Percentiles rank a stretch among this genome's conserved stretches.
Evolutionary conservation across 2,888 invertebrate genomes (phyloP).

Genomic region (Epiblema foenella): DNA sequence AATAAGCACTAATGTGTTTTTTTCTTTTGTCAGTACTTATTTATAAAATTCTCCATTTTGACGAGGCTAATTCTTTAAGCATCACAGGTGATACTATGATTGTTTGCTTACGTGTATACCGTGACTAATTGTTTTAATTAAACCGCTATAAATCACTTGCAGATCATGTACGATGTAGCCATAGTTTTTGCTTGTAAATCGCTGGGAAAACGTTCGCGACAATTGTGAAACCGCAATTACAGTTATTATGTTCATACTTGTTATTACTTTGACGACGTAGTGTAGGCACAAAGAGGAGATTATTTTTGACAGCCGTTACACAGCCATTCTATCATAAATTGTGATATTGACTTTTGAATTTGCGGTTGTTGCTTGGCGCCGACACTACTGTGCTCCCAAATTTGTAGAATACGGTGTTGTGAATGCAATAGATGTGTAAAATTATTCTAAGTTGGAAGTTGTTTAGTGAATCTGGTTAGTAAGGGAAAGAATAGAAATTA

Average conservation of each 20-base stretch:
- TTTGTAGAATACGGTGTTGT: not conserved
- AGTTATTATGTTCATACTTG: conserved; percentile 26
- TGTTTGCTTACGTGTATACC: conserved; percentile 54
- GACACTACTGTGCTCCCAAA: not conserved
- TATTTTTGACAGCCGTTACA: conserved; percentile 7
- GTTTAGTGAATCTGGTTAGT: not conserved
- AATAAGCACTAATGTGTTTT: not conserved
- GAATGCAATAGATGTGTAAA: not conserved
- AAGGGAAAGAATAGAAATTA: not conserved
- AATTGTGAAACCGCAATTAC: conserved; percentile 32
- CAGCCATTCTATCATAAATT: not conserved
- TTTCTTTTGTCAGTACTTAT: not conserved
- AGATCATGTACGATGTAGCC: conserved; percentile 17
- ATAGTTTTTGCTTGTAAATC: conserved; percentile 17
- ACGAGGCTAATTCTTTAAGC: conserved; percentile 15
- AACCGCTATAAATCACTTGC: conserved; percentile 67
- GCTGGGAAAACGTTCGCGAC: conserved; percentile 19
- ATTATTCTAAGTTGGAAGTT: not conserved
- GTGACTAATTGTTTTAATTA: conserved; percentile 76
- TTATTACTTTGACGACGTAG: conserved; percentile 5
- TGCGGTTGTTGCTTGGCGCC: not conserved
- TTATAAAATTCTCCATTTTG: conserved; percentile 1
- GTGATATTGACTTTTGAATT: conserved; percentile 4
- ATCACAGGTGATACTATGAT: conserved; percentile 22
- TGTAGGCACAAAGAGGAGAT: not conserved